phyloP scores from a whole-genome alignment of 2,797 vertebrate genomes.

The Falco novaeseelandiae region DNA sequence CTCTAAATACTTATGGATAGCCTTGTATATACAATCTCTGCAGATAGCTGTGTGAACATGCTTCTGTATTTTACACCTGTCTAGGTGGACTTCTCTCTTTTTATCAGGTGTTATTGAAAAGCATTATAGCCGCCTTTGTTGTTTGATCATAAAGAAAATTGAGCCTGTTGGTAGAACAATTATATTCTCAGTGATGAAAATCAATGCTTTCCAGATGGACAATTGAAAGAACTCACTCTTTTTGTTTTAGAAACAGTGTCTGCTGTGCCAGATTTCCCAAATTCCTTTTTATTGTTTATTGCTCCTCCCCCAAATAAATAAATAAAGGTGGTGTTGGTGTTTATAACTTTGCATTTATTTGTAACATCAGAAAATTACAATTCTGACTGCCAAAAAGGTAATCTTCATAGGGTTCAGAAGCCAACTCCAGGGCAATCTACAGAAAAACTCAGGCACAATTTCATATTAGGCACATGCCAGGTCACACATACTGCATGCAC shows the following conservation, averaged over 20 bases:
- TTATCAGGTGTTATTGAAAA: not conserved
- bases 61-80: not conserved
- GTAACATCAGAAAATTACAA: not conserved
- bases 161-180: not conserved
- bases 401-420: not conserved
- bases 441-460: not conserved
- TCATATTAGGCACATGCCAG: not conserved
- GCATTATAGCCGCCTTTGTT: not conserved
- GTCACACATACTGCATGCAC: constrained; percentile 1
- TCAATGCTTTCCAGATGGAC: not conserved
- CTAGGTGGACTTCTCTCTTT: not conserved
- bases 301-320: not conserved
- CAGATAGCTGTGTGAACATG: not conserved
- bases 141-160: not conserved
- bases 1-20: not conserved
- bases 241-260: not conserved
- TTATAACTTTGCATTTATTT: not conserved
- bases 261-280: not conserved
- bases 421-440: not conserved
- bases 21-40: not conserved
- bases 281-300: not conserved
- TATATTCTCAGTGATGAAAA: not conserved
- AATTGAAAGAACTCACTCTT: not conserved
- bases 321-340: not conserved
- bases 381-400: not conserved